Percentiles rank a stretch among this genome's conserved stretches.
Conservation (phyloP, 2,113 vertebrate species). For the Piaya cayana region DNA sequence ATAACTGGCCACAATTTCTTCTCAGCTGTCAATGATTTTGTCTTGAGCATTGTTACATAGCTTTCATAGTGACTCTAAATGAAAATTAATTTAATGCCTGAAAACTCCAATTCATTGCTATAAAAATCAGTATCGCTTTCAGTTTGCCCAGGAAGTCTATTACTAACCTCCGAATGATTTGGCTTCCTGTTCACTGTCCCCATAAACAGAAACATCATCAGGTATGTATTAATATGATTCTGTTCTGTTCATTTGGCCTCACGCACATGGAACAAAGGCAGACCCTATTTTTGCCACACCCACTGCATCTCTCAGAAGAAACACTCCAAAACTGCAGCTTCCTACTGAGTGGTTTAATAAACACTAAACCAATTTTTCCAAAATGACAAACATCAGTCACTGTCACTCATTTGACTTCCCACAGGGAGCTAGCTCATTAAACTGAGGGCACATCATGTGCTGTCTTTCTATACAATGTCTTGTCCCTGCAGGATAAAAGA, state of each 20-base stretch:
- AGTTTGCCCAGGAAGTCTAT: not conserved
- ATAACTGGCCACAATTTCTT: not conserved
- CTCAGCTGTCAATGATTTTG: not conserved
- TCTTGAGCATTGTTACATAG: not conserved
- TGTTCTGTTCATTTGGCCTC: not conserved
- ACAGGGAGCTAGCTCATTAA: not conserved
- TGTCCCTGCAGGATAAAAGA: not conserved
- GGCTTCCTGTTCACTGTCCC: not conserved
- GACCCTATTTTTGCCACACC: not conserved
- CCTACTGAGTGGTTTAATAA: not conserved
- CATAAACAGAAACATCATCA: not conserved
- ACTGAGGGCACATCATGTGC: not conserved
- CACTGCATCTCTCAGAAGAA: not conserved
- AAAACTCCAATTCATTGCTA: not conserved
- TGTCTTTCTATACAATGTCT: not conserved
- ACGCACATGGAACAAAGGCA: not conserved
- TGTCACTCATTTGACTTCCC: not conserved
- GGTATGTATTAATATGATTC: not conserved
- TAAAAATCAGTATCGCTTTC: not conserved
- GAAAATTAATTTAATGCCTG: not conserved
- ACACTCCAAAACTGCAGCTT: not conserved
- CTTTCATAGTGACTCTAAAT: not conserved
- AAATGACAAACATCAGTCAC: not conserved
- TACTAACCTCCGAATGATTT: not conserved
- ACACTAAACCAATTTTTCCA: not conserved